A percentile compares a stretch with the other conserved stretches of the same genome.
Evolutionary conservation across 2,888 invertebrate species (phyloP).

Genomic region (Lumbricus terrestris): DNA sequence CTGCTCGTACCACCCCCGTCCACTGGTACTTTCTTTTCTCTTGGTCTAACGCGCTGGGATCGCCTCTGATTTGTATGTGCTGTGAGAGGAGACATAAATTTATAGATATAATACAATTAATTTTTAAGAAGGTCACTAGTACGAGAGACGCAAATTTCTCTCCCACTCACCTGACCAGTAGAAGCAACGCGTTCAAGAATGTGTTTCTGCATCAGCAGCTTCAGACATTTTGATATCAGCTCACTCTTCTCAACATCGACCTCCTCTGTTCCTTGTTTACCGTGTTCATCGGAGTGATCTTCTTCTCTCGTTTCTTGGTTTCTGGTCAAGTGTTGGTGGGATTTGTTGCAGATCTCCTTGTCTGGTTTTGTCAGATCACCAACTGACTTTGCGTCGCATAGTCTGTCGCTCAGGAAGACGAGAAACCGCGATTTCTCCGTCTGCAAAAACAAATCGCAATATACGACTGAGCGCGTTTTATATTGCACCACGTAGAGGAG

Average conservation of each 20-base stretch:
- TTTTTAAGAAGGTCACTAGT: not conserved
- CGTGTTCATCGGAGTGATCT: not conserved
- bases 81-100: too few relatives aligned
- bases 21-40: too few relatives aligned
- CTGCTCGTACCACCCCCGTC: too few relatives aligned
- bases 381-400: constrained; percentile 65
- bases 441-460: too few relatives aligned
- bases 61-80: too few relatives aligned
- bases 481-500: too few relatives aligned
- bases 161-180: constrained; percentile 12
- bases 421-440: constrained; percentile 85
- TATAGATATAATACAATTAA: too few relatives aligned
- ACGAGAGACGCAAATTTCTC: not conserved
- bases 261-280: not conserved
- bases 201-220: constrained; percentile 69
- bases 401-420: constrained; percentile 81
- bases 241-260: constrained; percentile 72
- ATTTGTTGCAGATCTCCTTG: constrained; percentile 91
- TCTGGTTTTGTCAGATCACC: constrained; percentile 88
- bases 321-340: constrained; percentile 68
- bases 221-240: constrained; percentile 76
- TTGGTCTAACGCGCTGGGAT: too few relatives aligned
- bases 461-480: not conserved
- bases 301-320: not conserved
- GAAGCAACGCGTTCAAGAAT: not conserved